Evolutionary conservation across 1,140 invertebrate species (phyloP).

Genomic region (Procambarus virginalis): DNA sequence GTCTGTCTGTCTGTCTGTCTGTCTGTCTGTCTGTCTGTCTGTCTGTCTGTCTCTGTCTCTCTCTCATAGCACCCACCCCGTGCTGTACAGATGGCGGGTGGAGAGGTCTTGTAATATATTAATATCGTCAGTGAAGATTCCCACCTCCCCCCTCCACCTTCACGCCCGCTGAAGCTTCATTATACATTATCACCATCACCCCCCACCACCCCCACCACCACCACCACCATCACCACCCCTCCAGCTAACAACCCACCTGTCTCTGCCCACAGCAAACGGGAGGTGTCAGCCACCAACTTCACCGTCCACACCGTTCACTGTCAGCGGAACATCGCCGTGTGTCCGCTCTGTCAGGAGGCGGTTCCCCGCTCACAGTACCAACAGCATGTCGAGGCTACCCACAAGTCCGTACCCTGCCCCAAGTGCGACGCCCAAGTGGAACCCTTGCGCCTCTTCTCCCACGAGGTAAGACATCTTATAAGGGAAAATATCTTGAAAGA

Average conservation of each 20-base stretch:
- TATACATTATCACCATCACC: too few relatives aligned
- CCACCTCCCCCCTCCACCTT: too few relatives aligned
- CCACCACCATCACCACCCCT: background rate
- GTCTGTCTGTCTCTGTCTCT: background rate
- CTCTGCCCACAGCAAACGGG: conserved; percentile 74
- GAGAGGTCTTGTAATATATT: too few relatives aligned
- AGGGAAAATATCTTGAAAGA: too few relatives aligned
- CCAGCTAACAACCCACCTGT: background rate
- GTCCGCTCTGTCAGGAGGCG: conserved; percentile 75
- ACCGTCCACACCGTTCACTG: conserved; percentile 76
- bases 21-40: background rate
- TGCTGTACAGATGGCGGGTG: too few relatives aligned
- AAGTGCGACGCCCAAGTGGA: conserved; percentile 74
- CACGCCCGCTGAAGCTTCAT: too few relatives aligned
- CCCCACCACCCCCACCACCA: too few relatives aligned
- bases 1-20: conserved; percentile 2
- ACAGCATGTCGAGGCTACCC: conserved; percentile 74
- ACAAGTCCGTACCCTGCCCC: conserved; percentile 74
- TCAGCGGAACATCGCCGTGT: conserved; percentile 75
- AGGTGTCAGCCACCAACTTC: conserved; percentile 75
- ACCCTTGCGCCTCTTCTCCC: conserved; percentile 73
- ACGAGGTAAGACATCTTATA: conserved; percentile 76
- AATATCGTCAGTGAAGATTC: too few relatives aligned
- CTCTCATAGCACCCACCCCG: too few relatives aligned
- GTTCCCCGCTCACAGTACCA: conserved; percentile 74